Conservation (phyloP, 2,113 vertebrate genomes). For the Dromas ardeola region DNA sequence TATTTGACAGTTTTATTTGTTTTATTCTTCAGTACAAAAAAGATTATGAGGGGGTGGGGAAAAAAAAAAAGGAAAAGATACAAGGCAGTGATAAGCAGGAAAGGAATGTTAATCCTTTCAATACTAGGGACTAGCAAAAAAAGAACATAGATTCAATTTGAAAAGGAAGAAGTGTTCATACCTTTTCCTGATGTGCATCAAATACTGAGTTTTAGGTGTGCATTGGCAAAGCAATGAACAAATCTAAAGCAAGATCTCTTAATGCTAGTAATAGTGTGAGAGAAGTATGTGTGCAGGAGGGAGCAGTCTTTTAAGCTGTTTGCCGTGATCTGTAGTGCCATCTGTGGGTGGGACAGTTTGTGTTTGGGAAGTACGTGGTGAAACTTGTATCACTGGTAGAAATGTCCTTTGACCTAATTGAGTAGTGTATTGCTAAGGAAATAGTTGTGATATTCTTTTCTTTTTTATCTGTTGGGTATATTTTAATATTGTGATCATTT, state of each 20-base stretch:
- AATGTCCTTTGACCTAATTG: background rate
- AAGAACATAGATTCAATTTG: background rate
- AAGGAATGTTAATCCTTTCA: background rate
- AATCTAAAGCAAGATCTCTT: background rate
- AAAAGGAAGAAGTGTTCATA: background rate
- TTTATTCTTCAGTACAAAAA: background rate
- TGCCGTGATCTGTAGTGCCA: slow-evolving; percentile 50
- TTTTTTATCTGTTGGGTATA: background rate
- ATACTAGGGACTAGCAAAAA: background rate
- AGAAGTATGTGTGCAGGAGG: background rate
- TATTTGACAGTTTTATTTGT: background rate
- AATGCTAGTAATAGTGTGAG: background rate
- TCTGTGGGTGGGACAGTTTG: slow-evolving; percentile 22
- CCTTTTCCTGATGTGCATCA: background rate
- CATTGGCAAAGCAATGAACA: background rate
- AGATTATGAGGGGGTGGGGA: background rate
- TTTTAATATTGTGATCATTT: background rate
- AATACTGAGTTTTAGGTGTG: background rate
- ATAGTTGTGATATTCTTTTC: background rate
- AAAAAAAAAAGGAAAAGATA: background rate
- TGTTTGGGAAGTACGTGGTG: background rate
- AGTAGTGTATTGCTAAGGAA: background rate
- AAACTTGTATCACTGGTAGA: background rate
- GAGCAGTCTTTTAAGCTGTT: background rate
- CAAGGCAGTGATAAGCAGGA: background rate